Evolutionary conservation across 2,113 vertebrate genomes (phyloP).

Genomic region (Lanius ludovicianus): DNA sequence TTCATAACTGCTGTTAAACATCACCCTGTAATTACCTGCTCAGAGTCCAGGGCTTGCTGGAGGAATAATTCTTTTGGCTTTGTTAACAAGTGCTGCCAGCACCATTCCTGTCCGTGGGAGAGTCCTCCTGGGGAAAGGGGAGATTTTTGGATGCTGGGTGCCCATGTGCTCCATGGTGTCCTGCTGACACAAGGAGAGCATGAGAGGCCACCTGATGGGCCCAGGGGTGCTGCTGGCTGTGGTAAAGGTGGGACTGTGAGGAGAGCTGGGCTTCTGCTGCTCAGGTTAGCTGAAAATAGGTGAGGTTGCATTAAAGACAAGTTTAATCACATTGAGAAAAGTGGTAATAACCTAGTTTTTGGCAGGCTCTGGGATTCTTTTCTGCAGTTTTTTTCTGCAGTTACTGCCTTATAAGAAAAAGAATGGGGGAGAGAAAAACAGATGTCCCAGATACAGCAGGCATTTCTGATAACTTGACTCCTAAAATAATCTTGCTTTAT

Average conservation of each 20-base stretch:
- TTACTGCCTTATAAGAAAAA: background rate
- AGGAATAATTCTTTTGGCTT: background rate
- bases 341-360: background rate
- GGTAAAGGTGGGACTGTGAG: background rate
- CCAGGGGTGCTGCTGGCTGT: background rate
- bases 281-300: background rate
- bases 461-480: slow-evolving; percentile 41
- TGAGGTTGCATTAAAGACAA: background rate
- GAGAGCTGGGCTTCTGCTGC: background rate
- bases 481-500: slow-evolving; percentile 55
- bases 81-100: background rate
- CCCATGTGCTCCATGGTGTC: background rate
- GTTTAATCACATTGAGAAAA: slow-evolving; percentile 21
- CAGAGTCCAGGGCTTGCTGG: background rate
- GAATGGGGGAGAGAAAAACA: slow-evolving; percentile 7
- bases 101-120: background rate
- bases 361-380: background rate
- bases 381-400: background rate
- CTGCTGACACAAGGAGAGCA: rapidly evolving
- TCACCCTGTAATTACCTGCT: background rate
- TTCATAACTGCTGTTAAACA: background rate
- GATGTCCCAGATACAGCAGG: slow-evolving; percentile 40
- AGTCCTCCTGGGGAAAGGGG: background rate
- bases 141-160: background rate
- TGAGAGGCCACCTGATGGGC: rapidly evolving